These are phyloP conservation scores for Parnassius apollo DNA, from an alignment of 2,888 invertebrate species.

Conservation along the genomic window DNA sequence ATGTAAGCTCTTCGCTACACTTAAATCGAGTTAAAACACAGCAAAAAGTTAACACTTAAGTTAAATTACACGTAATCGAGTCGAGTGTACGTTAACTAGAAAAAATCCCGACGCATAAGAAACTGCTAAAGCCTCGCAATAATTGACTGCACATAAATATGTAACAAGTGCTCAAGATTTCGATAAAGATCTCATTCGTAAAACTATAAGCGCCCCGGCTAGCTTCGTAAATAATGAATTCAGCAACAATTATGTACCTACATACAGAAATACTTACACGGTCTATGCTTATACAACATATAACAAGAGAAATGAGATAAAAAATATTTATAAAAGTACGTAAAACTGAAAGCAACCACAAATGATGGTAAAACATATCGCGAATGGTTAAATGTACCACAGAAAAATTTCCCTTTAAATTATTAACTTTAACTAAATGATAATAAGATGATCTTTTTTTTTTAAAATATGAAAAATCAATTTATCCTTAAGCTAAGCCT, in stretches of 20 bases:
- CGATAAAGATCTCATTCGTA: constrained; percentile 24
- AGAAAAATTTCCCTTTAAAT: too few relatives aligned
- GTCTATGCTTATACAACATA: constrained; percentile 13
- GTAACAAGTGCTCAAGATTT: constrained; percentile 15
- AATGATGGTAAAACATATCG: too few relatives aligned
- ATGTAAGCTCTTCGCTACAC: background rate
- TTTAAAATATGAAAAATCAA: too few relatives aligned
- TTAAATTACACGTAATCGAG: background rate
- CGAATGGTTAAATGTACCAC: too few relatives aligned
- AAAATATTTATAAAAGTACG: too few relatives aligned
- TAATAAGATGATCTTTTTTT: too few relatives aligned
- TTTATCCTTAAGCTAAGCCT: constrained; percentile 19
- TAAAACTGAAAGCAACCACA: too few relatives aligned
- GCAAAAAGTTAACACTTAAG: background rate
- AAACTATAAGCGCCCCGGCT: constrained; percentile 5
- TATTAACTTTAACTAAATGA: too few relatives aligned
- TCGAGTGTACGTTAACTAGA: background rate
- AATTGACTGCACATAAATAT: constrained; percentile 25
- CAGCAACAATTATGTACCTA: background rate
- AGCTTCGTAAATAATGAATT: background rate
- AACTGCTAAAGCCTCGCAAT: constrained; percentile 14
- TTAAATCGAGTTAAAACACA: background rate
- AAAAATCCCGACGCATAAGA: constrained; percentile 15
- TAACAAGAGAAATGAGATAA: constrained; percentile 16
- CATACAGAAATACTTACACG: background rate